Evolutionary conservation across 1,140 invertebrate species (phyloP), one percentile per base, ranked within the genome.

Genomic region (Dendroctonus ponderosae): DNA sequence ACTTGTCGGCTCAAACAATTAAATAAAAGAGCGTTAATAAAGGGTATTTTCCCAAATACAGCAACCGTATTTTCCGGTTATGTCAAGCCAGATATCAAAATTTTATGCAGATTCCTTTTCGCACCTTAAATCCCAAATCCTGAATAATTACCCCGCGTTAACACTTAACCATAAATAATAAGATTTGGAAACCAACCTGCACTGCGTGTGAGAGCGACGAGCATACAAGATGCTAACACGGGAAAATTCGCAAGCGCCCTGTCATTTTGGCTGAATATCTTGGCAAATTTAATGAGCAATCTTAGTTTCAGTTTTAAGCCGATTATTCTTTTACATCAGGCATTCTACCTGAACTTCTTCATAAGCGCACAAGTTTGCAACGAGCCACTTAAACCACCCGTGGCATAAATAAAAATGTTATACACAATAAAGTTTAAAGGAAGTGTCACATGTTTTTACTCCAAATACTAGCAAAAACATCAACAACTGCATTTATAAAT

Each of bases 151-250:
- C 62, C 44, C 14, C 52, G 62, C 37, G 62, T 57, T 65, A 65
- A 54, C 62, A 57, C 62, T 65, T 65, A 65, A 53, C 64, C 53
- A 66, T 66, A 66, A 66, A 61, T 66, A 66, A 61, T 66, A 61
- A 66, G 64, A 66, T 66, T 66, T 57, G 44, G 51, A 59, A 66
- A 67, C 65, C 65, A 50, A 73, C 72, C 72, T 74, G 70, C 70
- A 62, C 70, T 70, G 57, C 70, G 67, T 66, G 72, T 66, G 50
- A 74, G 67, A 15, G 68, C 58, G 54, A 71, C 59, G 48, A 74
- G 54, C 51, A 74, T 62, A 66, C 72, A 74, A 15, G 69, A 65
- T 53, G 72, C 64, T 40, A 72, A 59, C 26, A 71, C 68, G 63
- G 70, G 59, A 62, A 70, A 66, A 42, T 54, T 69, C 51, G 66